These are phyloP conservation scores for Malurus elegans DNA, from an alignment of 2,113 vertebrate genomes.

Conservation along the genomic window DNA sequence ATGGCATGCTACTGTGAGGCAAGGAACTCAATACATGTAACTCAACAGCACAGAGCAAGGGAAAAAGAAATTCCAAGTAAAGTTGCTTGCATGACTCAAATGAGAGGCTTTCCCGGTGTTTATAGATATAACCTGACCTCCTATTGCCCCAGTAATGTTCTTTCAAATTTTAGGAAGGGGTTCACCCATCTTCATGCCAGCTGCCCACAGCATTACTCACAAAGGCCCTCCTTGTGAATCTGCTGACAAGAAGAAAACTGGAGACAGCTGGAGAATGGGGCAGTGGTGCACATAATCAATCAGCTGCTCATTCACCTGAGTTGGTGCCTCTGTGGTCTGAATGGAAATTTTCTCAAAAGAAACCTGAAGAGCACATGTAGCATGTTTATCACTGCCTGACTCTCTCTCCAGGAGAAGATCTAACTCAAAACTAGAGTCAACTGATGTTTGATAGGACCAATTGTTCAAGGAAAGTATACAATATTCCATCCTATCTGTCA, in stretches of 20 bases:
- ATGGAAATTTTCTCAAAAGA: background rate
- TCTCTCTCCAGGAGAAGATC: background rate
- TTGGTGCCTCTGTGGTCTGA: background rate
- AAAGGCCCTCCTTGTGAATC: background rate
- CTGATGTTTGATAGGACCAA: background rate
- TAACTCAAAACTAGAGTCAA: background rate
- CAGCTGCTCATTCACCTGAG: rapidly evolving
- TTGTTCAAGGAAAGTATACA: background rate
- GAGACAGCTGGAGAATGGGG: background rate
- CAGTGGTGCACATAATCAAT: background rate
- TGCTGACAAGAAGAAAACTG: background rate
- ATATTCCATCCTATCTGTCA: background rate
- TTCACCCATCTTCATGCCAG: background rate
- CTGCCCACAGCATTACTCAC: background rate
- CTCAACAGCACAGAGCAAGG: background rate
- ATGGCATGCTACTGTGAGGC: background rate
- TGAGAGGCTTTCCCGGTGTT: background rate
- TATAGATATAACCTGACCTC: background rate
- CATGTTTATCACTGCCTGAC: background rate
- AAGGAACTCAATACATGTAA: background rate
- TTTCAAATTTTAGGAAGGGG: background rate
- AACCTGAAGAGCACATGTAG: background rate
- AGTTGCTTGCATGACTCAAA: background rate
- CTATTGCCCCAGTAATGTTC: background rate
- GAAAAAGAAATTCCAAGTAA: background rate